Evolutionary conservation across 2,113 vertebrate species (phyloP).

Genomic region (Cynocephalus volans): DNA sequence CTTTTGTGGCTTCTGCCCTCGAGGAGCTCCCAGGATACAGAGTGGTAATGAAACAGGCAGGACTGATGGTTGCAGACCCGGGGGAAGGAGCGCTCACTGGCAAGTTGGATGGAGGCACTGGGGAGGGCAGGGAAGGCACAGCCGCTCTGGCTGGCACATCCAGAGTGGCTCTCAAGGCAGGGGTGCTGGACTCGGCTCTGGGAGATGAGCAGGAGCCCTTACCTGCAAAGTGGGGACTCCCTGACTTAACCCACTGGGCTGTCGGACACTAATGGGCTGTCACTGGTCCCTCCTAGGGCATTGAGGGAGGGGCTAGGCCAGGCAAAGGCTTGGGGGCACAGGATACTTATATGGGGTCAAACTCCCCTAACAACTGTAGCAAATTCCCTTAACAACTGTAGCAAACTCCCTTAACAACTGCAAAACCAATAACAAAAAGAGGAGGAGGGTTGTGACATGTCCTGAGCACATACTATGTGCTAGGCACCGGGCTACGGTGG

Average conservation of each 20-base stretch:
- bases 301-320: background rate
- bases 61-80: accelerated
- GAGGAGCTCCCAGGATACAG: background rate
- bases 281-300: background rate
- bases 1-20: background rate
- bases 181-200: background rate
- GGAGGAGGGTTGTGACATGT: background rate
- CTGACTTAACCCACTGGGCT: background rate
- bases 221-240: background rate
- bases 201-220: background rate
- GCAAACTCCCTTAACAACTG: background rate
- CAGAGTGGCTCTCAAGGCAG: background rate
- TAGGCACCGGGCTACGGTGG: accelerated
- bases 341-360: background rate
- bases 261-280: background rate
- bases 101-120: background rate
- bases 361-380: too few species aligned
- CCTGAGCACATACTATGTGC: background rate
- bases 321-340: background rate
- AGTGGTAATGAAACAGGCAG: background rate
- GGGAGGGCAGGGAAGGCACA: too few species aligned
- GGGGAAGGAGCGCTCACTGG: accelerated
- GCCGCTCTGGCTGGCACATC: too few species aligned
- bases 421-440: background rate
- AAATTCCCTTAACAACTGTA: background rate